Evolutionary conservation across 1,140 invertebrate species (phyloP), one percentile per base, ranked within the genome.

Genomic region (Nylanderia fulva): DNA sequence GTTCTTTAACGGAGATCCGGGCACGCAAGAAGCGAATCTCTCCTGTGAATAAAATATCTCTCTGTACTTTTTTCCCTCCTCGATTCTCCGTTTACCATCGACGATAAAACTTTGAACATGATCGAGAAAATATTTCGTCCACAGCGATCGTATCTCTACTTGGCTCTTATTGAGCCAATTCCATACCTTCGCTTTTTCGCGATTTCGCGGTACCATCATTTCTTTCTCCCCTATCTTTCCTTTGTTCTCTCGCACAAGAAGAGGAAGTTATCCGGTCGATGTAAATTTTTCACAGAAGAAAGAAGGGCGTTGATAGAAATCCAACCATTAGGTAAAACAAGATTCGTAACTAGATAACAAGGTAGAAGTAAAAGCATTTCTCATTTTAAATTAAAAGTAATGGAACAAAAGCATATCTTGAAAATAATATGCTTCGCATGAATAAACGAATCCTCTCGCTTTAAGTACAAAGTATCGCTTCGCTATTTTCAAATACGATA

Each of bases 91-190:
- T 45, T 61, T 42, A 61, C 18, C 74, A 13, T 24, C 9, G 21
- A 24, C 54, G 56, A 61, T 36, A 54, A 72, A 54, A 72, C 69
- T 54, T 36, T 27, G 18, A 29, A 61, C 24, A 61, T 45, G 36
- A 75, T 75, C 36, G 45, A 60, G 56, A 52, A 75, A 61, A 61
- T 75, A 75, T 75, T 75, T 60, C 54, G 54, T 60, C 36, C 54
- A 39, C 33, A 36, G n/a, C 21, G 21, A 36, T 58, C 33, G 71
- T 58, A 15, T 52, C 21, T 74, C 33, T 75, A 54, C 75, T 33
- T 33, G 29, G 48, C 39, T 75, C 58, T 75, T 52, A 72, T 72
- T 72, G 71, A 58, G 11, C 54, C 74, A 85, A 68, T 66, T 58
- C 21, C 29, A n/a, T 69, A 33, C 42, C 42, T 29, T 80, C 42